Base-by-base conservation (phyloP, 1,140 invertebrate genomes). In the Dendroctonus ponderosae region DNA sequence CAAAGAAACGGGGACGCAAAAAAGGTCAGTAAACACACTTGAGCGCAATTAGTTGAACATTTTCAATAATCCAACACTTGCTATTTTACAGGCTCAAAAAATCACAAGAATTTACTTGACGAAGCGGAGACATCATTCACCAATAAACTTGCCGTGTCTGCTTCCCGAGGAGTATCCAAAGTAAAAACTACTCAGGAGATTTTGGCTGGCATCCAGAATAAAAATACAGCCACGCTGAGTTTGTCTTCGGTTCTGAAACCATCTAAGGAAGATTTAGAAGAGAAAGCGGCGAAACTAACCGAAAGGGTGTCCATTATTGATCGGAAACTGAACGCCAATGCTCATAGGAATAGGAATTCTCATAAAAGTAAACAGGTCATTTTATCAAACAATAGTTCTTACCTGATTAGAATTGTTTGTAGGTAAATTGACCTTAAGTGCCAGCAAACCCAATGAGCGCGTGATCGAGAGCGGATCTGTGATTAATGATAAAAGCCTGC, bases 131-230 rank as follows among this genome's bases (percentile, higher is more conserved):
- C 74, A 7, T 75, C 72, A 0, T 78, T 88, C 41, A 86, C 85
- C 70, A 85, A 85, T 71, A 88, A 87, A 75, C 77, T 88, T 67
- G 86, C 85, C 42, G 84, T 84, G 69, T 82, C 85, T 44, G 84
- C 84, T 68, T 83, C 85, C 46, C 82, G 84, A 15, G 81, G 86
- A 43, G 86, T 84, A 71, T 85, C 87, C 66, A 86, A 92, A 81
- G 84, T 93, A 1, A 93, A 93, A 82, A 94, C 91, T 2, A 93
- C 91, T 26, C 89, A 91, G 72, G 89, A 94, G 76, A 76, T 94
- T 14, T 82, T 93, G 58, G 89, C 89, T 44, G 88, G 91, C 74
- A 80, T 93, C 63, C 88, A 90, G 76, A 88, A 87, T 62, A 82
- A 86, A 56, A 84, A 82, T 70, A 59, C 70, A 51, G 58, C 73